Percentiles rank a stretch among this genome's conserved stretches.
Conservation (phyloP, 2,797 vertebrate genomes). For the Petrocephalus schoutedeni region DNA sequence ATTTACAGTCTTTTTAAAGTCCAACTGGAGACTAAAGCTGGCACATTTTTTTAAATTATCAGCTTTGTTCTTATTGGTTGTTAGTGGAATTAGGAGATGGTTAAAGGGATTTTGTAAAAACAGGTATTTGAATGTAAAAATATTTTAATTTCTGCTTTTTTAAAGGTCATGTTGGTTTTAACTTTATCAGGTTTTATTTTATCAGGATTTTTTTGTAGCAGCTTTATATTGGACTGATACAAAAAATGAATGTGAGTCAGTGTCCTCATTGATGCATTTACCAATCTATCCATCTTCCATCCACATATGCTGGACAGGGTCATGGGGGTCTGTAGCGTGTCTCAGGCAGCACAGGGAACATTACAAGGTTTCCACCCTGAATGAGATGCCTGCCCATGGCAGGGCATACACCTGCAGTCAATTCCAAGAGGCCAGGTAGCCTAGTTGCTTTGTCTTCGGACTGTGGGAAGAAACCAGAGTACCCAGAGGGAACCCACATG, state of each 20-base stretch:
- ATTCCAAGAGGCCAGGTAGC: not conserved
- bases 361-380: not conserved
- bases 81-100: not conserved
- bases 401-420: not conserved
- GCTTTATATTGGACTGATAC: not conserved
- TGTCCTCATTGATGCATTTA: not conserved
- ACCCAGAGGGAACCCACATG: too few species aligned
- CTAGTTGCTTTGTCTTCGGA: not conserved
- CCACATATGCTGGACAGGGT: not conserved
- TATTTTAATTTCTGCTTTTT: not conserved
- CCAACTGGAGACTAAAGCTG: not conserved
- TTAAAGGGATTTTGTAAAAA: not conserved
- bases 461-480: not conserved
- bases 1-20: not conserved
- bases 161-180: not conserved
- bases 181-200: not conserved
- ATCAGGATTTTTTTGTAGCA: not conserved
- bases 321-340: not conserved
- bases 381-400: not conserved
- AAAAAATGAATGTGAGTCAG: not conserved
- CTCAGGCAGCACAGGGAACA: not conserved
- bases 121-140: not conserved
- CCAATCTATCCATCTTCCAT: not conserved
- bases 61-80: not conserved
- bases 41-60: not conserved